Conservation (phyloP, 2,888 invertebrate genomes). For the Leucoptera coffeella region DNA sequence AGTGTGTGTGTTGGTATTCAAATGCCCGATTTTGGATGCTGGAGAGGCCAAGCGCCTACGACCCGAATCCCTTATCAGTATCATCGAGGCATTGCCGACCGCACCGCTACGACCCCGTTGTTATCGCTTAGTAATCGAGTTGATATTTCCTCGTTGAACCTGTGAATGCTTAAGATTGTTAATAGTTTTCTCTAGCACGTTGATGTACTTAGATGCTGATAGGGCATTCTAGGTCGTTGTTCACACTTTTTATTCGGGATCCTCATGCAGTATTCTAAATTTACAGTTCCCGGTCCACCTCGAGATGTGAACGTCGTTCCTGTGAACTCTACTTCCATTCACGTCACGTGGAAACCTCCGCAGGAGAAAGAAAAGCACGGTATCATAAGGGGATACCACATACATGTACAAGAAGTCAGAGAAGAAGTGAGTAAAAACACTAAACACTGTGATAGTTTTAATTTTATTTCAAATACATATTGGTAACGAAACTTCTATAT, state of each 20-base stretch:
- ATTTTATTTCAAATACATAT: too few species aligned
- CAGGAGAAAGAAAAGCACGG: constrained; percentile 88
- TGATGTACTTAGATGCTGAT: constrained; percentile 52
- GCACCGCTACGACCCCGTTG: too few species aligned
- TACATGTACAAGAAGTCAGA: constrained; percentile 86
- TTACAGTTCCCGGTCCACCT: constrained; percentile 95
- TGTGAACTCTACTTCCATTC: constrained; percentile 93
- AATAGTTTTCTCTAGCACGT: constrained; percentile 30
- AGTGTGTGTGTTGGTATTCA: constrained; percentile 67
- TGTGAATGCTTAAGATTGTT: constrained; percentile 1
- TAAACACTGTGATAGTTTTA: too few species aligned
- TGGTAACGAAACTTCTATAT: too few species aligned
- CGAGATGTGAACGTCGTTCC: constrained; percentile 84
- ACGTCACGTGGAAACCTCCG: constrained; percentile 93
- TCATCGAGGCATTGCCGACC: constrained; percentile 38
- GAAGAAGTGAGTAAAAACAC: constrained; percentile 79
- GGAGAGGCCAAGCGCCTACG: constrained; percentile 27
- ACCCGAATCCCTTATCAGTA: constrained; percentile 48
- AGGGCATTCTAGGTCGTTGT: constrained; percentile 44
- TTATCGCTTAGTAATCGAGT: too few species aligned
- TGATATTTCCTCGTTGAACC: too few species aligned
- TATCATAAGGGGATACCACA: constrained; percentile 93
- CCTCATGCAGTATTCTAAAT: too few species aligned
- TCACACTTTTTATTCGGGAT: too few species aligned
- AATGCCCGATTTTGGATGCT: constrained; percentile 57